phyloP scores from a whole-genome alignment of 2,888 invertebrate species.

The Protonemura montana region DNA sequence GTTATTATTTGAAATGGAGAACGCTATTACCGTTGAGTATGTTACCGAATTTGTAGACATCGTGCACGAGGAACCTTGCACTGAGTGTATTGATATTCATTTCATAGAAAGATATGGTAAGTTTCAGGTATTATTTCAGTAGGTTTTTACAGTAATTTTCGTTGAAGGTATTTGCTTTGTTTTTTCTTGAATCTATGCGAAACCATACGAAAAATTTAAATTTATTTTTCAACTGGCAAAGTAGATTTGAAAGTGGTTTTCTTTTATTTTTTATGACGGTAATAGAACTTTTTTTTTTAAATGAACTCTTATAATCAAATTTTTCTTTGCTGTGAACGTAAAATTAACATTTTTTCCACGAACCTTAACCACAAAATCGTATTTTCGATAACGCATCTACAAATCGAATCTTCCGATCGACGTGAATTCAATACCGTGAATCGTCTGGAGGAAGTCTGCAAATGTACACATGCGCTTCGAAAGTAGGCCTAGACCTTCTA shows the following conservation, averaged over 20 bases:
- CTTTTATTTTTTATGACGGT: neutral
- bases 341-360: neutral
- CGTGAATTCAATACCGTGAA: neutral
- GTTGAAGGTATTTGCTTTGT: too few relatives aligned
- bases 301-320: neutral
- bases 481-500: slow-evolving; percentile 4
- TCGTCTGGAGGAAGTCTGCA: neutral
- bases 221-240: neutral
- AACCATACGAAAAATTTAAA: neutral
- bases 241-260: neutral
- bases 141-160: too few relatives aligned
- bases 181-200: neutral
- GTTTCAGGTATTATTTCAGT: too few relatives aligned
- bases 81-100: too few relatives aligned
- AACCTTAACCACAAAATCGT: neutral
- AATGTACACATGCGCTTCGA: neutral
- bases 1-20: neutral
- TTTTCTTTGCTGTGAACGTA: neutral
- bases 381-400: neutral
- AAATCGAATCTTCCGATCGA: neutral
- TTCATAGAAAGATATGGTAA: too few relatives aligned
- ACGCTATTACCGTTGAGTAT: too few relatives aligned
- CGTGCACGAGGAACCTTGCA: too few relatives aligned
- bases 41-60: neutral
- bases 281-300: neutral